Evolutionary conservation across 2,797 vertebrate genomes (phyloP).

Genomic region (Heliangelus exortis): DNA sequence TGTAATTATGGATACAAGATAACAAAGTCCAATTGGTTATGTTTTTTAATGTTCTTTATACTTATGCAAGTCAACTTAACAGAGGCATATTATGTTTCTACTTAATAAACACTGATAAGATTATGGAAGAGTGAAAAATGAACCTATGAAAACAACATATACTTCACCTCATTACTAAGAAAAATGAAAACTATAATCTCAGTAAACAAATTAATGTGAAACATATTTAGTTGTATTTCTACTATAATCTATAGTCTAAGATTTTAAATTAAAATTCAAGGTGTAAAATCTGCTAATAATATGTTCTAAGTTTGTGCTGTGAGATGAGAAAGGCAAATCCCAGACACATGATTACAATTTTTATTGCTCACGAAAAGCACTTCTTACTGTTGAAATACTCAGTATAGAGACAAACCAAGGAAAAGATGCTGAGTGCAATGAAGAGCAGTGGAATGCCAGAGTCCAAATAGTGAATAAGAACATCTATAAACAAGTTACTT

Average conservation of each 20-base stretch:
- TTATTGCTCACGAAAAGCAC: not conserved
- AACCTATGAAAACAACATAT: not conserved
- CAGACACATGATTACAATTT: conserved; percentile 37
- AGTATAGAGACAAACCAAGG: not conserved
- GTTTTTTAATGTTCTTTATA: not conserved
- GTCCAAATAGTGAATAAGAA: conserved; percentile 11
- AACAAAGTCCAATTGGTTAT: not conserved
- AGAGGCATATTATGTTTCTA: not conserved
- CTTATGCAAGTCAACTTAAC: not conserved
- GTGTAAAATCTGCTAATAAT: not conserved
- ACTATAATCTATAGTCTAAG: not conserved
- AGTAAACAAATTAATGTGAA: not conserved
- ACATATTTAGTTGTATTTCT: not conserved
- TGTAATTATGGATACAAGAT: not conserved
- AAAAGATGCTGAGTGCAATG: conserved; percentile 15
- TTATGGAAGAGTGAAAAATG: not conserved
- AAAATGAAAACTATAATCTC: not conserved
- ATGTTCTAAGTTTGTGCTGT: not conserved
- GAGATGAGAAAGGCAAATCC: conserved; percentile 32
- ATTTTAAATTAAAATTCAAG: not conserved
- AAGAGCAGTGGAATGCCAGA: conserved; percentile 26
- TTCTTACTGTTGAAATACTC: not conserved
- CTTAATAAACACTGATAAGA: not conserved
- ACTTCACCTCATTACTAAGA: not conserved
- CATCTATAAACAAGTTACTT: conserved; percentile 39